Conservation (phyloP, 2,113 vertebrate genomes). For the Neofelis nebulosa region DNA sequence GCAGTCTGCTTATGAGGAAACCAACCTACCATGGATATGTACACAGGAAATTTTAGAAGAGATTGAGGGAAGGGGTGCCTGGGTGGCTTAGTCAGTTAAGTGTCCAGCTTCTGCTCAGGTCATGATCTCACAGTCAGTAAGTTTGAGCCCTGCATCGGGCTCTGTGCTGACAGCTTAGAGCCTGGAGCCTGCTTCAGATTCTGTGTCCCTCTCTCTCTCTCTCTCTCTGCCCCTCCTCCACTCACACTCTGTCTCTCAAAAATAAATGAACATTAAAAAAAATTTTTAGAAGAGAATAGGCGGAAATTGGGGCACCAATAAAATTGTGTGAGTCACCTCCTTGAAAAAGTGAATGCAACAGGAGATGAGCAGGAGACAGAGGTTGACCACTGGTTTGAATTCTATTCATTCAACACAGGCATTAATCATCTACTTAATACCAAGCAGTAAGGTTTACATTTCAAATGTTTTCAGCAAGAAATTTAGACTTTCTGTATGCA, state of each 20-base stretch:
- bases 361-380: background rate
- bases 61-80: no score
- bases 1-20: background rate
- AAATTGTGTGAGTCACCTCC: background rate
- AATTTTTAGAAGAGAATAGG: background rate
- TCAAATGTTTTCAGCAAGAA: background rate
- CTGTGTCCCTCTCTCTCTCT: no score
- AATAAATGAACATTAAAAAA: no score
- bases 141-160: no score
- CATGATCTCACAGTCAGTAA: no score
- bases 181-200: no score
- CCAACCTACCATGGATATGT: no score
- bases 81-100: no score
- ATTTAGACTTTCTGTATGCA: background rate
- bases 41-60: background rate
- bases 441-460: background rate
- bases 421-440: background rate
- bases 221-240: no score
- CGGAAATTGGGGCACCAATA: background rate
- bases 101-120: no score
- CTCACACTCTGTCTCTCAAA: no score
- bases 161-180: no score
- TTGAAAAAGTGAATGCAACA: background rate
- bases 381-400: background rate
- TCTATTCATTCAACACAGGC: background rate